Percentiles rank a stretch among this genome's conserved stretches.
phyloP scores from a whole-genome alignment of 1,140 invertebrate species.

The Spodoptera litura region DNA sequence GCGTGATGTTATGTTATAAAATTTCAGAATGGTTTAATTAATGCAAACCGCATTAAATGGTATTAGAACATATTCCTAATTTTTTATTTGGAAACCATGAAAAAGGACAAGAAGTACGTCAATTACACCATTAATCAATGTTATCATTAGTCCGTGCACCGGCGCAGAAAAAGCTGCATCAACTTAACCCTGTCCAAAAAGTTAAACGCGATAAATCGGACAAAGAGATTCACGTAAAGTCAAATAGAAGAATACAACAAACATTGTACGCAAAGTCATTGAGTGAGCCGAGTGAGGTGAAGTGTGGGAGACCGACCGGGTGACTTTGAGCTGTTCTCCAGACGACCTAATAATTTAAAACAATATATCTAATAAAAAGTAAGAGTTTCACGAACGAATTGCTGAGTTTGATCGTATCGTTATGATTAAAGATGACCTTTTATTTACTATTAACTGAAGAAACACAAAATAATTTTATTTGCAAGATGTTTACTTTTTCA shows the following conservation, averaged over 20 bases:
- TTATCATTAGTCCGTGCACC: not conserved
- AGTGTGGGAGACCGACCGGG: slow-evolving; percentile 61
- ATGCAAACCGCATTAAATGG: no score
- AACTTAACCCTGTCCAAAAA: not conserved
- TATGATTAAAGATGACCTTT: slow-evolving; percentile 22
- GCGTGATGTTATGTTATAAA: not conserved
- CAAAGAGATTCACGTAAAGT: slow-evolving; percentile 35
- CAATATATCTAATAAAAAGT: slow-evolving; percentile 51
- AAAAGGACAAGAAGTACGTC: not conserved
- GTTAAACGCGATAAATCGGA: not conserved
- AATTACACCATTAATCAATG: not conserved
- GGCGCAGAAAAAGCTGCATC: not conserved
- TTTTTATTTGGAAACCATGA: no score
- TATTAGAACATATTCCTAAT: not conserved
- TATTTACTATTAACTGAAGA: not conserved
- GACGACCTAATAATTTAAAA: slow-evolving; percentile 71
- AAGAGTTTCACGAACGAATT: slow-evolving; percentile 28
- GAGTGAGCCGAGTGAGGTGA: slow-evolving; percentile 66
- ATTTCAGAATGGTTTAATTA: no score
- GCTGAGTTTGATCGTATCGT: slow-evolving; percentile 18
- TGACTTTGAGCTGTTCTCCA: slow-evolving; percentile 76
- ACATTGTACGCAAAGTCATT: slow-evolving; percentile 54
- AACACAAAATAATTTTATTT: no score
- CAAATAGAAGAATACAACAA: slow-evolving; percentile 41
- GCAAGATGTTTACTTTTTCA: no score